phyloP scores from a whole-genome alignment of 2,888 invertebrate genomes.

The Chrysina gloriosa region DNA sequence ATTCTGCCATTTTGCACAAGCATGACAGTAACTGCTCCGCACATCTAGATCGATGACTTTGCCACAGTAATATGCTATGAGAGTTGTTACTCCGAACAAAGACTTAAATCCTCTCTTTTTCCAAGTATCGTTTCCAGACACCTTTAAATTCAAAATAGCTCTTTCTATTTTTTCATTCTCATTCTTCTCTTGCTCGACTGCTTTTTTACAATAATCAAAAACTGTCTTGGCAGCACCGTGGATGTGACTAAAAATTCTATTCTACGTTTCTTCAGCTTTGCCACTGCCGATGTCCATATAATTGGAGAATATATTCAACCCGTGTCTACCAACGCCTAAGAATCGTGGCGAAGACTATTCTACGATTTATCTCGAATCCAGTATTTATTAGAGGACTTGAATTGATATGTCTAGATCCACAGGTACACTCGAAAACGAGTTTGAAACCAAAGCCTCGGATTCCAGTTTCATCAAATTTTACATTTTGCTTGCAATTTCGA shows the following conservation, averaged over 20 bases:
- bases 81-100: conserved; percentile 48
- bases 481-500: too few species aligned
- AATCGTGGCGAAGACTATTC: conserved; percentile 52
- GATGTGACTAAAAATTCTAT: conserved; percentile 43
- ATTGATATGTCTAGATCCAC: conserved; percentile 48
- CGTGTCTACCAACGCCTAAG: conserved; percentile 48
- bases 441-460: conserved; percentile 49
- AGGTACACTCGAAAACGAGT: conserved; percentile 45
- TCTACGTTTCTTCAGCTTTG: conserved; percentile 46
- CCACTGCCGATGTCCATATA: conserved; percentile 51
- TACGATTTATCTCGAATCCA: conserved; percentile 53
- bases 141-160: conserved; percentile 44
- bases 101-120: too few species aligned
- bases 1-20: too few species aligned
- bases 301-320: conserved; percentile 52
- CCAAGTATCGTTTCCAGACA: too few species aligned
- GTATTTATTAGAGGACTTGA: conserved; percentile 49
- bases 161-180: conserved; percentile 47
- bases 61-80: conserved; percentile 43
- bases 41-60: too few species aligned
- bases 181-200: conserved; percentile 45
- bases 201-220: conserved; percentile 44
- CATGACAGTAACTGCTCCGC: too few species aligned
- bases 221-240: conserved; percentile 42
- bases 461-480: conserved; percentile 47